Evolutionary conservation across 1,140 invertebrate species (phyloP).

Genomic region (Stegodyphus dumicola): DNA sequence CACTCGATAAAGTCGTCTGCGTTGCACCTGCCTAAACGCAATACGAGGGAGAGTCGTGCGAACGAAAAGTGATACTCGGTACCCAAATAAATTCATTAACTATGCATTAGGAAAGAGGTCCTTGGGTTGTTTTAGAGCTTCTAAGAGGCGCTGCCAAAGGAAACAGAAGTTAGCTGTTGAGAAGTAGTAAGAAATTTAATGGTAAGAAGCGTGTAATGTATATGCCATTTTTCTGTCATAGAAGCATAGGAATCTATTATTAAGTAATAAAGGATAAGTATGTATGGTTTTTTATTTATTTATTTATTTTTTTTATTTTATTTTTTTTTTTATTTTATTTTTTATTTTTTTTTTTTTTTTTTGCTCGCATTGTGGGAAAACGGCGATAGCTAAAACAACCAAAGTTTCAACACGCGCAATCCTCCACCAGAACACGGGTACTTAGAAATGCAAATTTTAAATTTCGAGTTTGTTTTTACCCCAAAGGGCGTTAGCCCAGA

Average conservation of each 20-base stretch:
- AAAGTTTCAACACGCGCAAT: too few species aligned
- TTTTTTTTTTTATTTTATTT: too few species aligned
- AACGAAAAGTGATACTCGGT: slow-evolving; percentile 20
- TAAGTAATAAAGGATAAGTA: too few species aligned
- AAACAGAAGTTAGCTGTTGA: background rate
- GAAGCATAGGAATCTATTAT: background rate
- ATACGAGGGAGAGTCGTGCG: background rate
- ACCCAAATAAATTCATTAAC: slow-evolving; percentile 52
- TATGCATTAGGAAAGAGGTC: slow-evolving; percentile 18
- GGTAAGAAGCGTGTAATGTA: background rate
- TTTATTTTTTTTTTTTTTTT: too few species aligned
- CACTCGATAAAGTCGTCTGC: slow-evolving; percentile 40
- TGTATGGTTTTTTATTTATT: too few species aligned
- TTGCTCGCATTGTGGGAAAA: too few species aligned
- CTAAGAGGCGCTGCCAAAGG: background rate
- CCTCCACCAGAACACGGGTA: too few species aligned
- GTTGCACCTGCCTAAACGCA: background rate
- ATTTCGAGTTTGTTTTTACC: too few species aligned
- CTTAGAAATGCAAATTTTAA: too few species aligned
- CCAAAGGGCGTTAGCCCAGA: too few species aligned
- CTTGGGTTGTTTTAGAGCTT: background rate
- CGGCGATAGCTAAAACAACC: too few species aligned
- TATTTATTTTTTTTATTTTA: too few species aligned
- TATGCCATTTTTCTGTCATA: background rate
- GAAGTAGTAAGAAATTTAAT: background rate